Percentiles rank a stretch among this genome's conserved stretches.
These are phyloP conservation scores for Hyperoplus lanceolatus DNA, from an alignment of 2,797 vertebrate genomes.

Conservation along the genomic window DNA sequence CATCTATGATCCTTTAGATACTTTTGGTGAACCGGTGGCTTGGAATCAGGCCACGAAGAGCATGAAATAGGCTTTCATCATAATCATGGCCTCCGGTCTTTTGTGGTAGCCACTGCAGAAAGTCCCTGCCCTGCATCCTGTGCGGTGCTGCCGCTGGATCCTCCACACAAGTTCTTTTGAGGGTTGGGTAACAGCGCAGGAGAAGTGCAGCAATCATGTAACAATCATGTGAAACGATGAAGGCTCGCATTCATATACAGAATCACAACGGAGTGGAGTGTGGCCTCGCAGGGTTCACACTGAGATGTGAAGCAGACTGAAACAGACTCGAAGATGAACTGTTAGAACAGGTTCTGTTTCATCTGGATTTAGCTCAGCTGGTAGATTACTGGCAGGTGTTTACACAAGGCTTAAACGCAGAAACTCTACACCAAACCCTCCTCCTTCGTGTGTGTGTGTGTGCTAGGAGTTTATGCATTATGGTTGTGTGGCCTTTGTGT, in stretches of 20 bases:
- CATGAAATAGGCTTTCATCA: slow-evolving; percentile 71
- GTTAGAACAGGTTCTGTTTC: slow-evolving; percentile 67
- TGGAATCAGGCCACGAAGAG: slow-evolving; percentile 57
- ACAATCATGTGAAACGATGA: slow-evolving; percentile 44
- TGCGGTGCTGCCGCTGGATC: slow-evolving; percentile 52
- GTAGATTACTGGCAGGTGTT: slow-evolving; percentile 76
- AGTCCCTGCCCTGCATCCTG: slow-evolving; percentile 68
- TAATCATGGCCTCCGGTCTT: slow-evolving; percentile 63
- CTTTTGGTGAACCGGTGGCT: slow-evolving; percentile 50
- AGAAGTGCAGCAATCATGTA: slow-evolving; percentile 56
- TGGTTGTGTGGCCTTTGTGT: slow-evolving; percentile 51
- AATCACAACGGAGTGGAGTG: slow-evolving; percentile 32
- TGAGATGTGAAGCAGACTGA: slow-evolving; percentile 59
- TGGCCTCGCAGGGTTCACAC: slow-evolving; percentile 53
- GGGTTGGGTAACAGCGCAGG: slow-evolving; percentile 47
- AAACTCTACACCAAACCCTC: slow-evolving; percentile 41
- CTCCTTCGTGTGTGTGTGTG: slow-evolving; percentile 17
- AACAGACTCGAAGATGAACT: slow-evolving; percentile 51
- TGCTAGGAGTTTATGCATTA: slow-evolving; percentile 41
- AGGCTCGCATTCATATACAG: slow-evolving; percentile 38
- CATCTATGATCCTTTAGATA: slow-evolving; percentile 48
- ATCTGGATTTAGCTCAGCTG: slow-evolving; percentile 76
- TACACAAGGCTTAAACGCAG: slow-evolving; percentile 65
- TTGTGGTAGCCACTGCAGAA: slow-evolving; percentile 62
- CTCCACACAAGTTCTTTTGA: slow-evolving; percentile 48